These are phyloP conservation scores for Cephus runcator DNA, from an alignment of 2,888 invertebrate genomes.

Conservation along the genomic window DNA sequence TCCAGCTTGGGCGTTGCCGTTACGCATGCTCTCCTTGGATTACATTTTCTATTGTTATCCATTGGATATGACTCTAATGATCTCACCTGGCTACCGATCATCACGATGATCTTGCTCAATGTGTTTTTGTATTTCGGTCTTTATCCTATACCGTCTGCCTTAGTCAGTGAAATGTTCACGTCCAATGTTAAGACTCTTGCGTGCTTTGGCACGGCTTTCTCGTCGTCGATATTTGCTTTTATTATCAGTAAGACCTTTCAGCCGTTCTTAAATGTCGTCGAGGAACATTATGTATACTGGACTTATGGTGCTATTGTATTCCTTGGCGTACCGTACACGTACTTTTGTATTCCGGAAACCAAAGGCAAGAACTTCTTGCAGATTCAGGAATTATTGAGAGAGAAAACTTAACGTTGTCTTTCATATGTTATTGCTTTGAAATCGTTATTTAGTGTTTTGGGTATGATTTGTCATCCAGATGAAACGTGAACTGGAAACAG, in stretches of 20 bases:
- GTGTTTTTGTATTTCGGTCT: slow-evolving; percentile 47
- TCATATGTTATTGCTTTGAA: too few species aligned
- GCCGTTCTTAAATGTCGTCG: slow-evolving; percentile 48
- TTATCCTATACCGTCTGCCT: slow-evolving; percentile 49
- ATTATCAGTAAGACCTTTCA: slow-evolving; percentile 46
- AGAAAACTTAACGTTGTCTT: too few species aligned
- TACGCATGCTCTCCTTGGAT: slow-evolving; percentile 47
- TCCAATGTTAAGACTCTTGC: slow-evolving; percentile 54
- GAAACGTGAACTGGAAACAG: too few species aligned
- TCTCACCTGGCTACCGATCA: slow-evolving; percentile 50
- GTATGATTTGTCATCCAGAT: too few species aligned
- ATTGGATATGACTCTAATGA: slow-evolving; percentile 20
- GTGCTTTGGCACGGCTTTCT: slow-evolving; percentile 42
- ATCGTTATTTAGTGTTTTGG: too few species aligned
- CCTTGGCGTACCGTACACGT: slow-evolving; percentile 39
- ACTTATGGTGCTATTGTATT: slow-evolving; percentile 42
- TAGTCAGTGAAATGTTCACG: slow-evolving; percentile 56
- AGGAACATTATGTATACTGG: slow-evolving; percentile 55
- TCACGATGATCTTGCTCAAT: slow-evolving; percentile 30
- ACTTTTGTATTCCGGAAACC: slow-evolving; percentile 52
- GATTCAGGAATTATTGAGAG: slow-evolving; percentile 38
- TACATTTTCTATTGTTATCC: slow-evolving; percentile 51
- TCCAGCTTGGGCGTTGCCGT: slow-evolving; percentile 61
- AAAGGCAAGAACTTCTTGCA: slow-evolving; percentile 53
- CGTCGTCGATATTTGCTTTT: slow-evolving; percentile 47